Evolutionary conservation across 1,140 invertebrate genomes (phyloP).

Genomic region (Thaumetopoea pityocampa): DNA sequence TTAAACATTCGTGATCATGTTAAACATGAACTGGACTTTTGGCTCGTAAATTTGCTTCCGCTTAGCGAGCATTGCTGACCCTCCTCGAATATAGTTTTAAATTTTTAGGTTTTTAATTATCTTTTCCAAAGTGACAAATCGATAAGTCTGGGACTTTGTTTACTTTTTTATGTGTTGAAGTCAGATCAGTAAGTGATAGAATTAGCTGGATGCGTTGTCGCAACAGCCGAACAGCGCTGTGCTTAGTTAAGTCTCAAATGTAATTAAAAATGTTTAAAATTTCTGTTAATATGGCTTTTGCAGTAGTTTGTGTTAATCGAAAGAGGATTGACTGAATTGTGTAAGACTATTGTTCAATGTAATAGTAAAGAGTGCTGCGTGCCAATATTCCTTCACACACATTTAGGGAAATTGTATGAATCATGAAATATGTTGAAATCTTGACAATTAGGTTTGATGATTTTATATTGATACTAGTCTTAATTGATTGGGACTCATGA

Average conservation of each 20-base stretch:
- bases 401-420: not conserved
- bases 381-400: conserved; percentile 36
- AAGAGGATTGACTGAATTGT: conserved; percentile 51
- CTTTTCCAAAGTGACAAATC: conserved; percentile 74
- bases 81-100: conserved; percentile 71
- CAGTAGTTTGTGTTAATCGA: conserved; percentile 31
- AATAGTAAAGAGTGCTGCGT: conserved; percentile 42
- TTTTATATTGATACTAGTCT: not conserved
- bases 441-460: not conserved
- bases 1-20: conserved; percentile 85
- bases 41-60: conserved; percentile 39
- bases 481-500: conserved; percentile 8
- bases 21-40: conserved; percentile 41
- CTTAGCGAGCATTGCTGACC: conserved; percentile 49
- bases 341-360: conserved; percentile 42
- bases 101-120: conserved; percentile 68
- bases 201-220: conserved; percentile 47
- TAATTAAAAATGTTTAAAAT: conserved; percentile 46
- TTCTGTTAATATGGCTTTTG: conserved; percentile 51
- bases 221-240: conserved; percentile 56
- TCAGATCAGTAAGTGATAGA: conserved; percentile 39
- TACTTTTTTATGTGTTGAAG: conserved; percentile 53
- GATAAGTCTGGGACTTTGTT: conserved; percentile 72
- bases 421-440: not conserved
- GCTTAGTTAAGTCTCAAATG: conserved; percentile 71